Evolutionary conservation across 92 coral and sea anemone genomes (phyloP).

Genomic region (Metridium senile): DNA sequence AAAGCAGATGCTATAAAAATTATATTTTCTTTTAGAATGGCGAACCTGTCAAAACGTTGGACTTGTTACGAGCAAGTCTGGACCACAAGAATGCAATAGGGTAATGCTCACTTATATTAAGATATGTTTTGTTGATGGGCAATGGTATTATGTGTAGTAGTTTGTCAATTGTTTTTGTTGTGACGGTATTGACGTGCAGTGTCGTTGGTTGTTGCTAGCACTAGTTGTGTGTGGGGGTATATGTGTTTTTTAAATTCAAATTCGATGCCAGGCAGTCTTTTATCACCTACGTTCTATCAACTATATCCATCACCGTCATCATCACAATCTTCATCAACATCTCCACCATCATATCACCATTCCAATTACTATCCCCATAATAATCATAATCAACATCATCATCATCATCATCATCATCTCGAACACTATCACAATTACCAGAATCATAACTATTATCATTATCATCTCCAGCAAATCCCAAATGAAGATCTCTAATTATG

Average conservation of each 20-base stretch:
- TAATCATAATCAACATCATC: too few species aligned
- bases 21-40: conserved; percentile 13
- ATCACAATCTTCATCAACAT: too few species aligned
- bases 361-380: too few species aligned
- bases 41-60: conserved; percentile 21
- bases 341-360: too few species aligned
- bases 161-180: not conserved
- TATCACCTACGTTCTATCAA: too few species aligned
- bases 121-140: not conserved
- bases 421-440: too few species aligned
- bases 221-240: not conserved
- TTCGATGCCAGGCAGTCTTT: too few species aligned
- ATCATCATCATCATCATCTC: too few species aligned
- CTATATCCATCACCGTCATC: too few species aligned
- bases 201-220: not conserved
- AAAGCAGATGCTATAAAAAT: not conserved
- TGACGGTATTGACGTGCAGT: not conserved
- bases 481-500: too few species aligned
- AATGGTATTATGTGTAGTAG: not conserved
- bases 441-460: too few species aligned
- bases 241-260: not conserved
- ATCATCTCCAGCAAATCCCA: too few species aligned
- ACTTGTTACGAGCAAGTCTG: conserved; percentile 51
- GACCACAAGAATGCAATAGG: conserved; percentile 37
- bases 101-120: conserved; percentile 10